phyloP scores from a whole-genome alignment of 1,140 invertebrate species.

The Maconellicoccus hirsutus region DNA sequence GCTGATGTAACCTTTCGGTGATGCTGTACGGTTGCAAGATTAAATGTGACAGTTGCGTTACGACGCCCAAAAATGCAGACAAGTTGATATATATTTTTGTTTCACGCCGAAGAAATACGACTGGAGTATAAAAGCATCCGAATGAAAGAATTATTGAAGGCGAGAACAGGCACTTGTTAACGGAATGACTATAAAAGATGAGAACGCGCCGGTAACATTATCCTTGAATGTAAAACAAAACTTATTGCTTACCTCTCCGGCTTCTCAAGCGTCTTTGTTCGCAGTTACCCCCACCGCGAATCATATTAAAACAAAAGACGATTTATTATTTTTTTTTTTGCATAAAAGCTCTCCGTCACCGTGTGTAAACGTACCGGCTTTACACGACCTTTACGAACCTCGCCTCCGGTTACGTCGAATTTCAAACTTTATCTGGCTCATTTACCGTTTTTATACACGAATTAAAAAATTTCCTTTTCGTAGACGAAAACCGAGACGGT shows the following conservation, averaged over 20 bases:
- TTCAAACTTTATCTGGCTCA: neutral
- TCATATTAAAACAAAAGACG: constrained; percentile 1
- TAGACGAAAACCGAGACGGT: neutral
- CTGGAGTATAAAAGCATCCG: neutral
- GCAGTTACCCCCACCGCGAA: neutral
- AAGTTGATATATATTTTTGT: neutral
- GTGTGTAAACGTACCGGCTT: neutral
- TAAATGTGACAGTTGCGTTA: neutral
- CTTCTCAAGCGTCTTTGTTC: neutral
- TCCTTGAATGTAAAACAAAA: constrained; percentile 9
- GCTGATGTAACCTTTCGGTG: neutral
- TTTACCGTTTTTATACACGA: neutral
- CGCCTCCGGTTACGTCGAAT: neutral
- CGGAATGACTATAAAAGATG: neutral
- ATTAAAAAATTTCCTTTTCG: neutral
- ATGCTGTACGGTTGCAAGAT: neutral
- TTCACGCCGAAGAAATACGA: neutral
- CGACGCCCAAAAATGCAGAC: neutral
- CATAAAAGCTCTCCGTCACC: neutral
- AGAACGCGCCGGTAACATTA: neutral
- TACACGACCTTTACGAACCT: neutral
- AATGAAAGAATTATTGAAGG: neutral
- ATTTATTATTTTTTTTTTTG: neutral
- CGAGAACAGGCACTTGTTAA: neutral
- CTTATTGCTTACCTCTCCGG: neutral